Evolutionary conservation across 2,113 vertebrate genomes (phyloP).

Genomic region (Gallinago media): DNA sequence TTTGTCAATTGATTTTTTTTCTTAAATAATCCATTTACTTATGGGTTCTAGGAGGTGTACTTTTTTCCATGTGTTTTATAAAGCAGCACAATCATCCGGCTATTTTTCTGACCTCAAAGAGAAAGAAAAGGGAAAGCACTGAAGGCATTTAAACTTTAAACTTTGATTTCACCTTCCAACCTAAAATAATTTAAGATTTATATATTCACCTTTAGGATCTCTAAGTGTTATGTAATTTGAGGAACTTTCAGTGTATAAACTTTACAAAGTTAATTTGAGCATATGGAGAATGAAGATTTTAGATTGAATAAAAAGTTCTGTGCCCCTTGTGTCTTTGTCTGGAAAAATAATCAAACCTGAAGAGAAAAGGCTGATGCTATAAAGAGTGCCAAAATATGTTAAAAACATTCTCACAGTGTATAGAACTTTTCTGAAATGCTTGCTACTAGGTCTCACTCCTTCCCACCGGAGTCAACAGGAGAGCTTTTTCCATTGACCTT

Average conservation of each 20-base stretch:
- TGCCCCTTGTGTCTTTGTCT: not conserved
- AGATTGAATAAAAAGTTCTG: not conserved
- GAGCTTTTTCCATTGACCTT: not conserved
- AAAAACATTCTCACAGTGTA: rapidly evolving
- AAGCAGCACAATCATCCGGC: not conserved
- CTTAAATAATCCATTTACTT: not conserved
- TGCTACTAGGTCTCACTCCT: not conserved
- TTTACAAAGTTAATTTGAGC: not conserved
- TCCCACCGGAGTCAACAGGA: not conserved
- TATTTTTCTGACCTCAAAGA: not conserved
- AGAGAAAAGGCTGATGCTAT: not conserved
- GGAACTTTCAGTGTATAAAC: not conserved
- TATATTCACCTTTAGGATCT: not conserved
- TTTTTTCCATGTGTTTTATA: not conserved
- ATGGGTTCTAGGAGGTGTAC: not conserved
- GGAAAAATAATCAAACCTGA: not conserved
- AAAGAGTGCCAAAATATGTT: not conserved
- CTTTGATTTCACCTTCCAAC: not conserved
- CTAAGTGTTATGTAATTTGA: not conserved
- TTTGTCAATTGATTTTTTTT: not conserved
- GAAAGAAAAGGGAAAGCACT: not conserved
- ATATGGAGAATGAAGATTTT: not conserved
- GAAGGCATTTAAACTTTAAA: not conserved
- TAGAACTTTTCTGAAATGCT: not conserved
- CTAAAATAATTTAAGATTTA: not conserved